Conservation (phyloP, 2,797 vertebrate genomes). For the Oreochromis mossambicus region DNA sequence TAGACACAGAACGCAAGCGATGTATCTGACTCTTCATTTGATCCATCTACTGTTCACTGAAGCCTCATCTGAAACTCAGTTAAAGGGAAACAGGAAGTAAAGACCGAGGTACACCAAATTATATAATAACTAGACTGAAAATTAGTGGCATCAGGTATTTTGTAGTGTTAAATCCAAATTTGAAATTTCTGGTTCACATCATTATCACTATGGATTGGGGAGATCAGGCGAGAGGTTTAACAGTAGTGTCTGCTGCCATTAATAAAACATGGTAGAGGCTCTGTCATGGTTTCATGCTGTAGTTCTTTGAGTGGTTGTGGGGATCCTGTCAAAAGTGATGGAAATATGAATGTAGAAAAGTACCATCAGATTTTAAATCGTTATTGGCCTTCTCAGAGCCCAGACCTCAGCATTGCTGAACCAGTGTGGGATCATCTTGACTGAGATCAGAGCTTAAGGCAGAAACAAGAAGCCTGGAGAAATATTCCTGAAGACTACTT, state of each 20-base stretch:
- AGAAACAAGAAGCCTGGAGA: neutral
- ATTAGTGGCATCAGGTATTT: neutral
- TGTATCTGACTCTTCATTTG: rapidly evolving
- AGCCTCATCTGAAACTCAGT: neutral
- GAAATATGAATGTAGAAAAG: neutral
- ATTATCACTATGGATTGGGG: neutral
- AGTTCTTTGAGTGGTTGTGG: neutral
- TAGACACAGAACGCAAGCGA: neutral
- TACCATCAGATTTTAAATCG: neutral
- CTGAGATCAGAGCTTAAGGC: rapidly evolving
- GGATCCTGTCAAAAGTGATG: neutral
- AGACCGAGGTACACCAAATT: neutral
- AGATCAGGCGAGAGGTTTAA: neutral
- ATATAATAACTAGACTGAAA: neutral
- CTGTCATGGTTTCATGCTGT: neutral
- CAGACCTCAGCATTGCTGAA: neutral
- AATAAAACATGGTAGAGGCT: neutral
- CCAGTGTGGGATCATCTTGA: rapidly evolving
- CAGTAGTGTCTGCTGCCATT: neutral
- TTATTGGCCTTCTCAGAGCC: rapidly evolving
- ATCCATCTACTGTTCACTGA: neutral
- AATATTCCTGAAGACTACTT: neutral
- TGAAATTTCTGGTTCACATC: neutral
- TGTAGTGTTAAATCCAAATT: neutral
- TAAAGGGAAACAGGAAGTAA: neutral